phyloP scores from a whole-genome alignment of 2,888 invertebrate genomes.

The Dasysyrphus tricinctus region DNA sequence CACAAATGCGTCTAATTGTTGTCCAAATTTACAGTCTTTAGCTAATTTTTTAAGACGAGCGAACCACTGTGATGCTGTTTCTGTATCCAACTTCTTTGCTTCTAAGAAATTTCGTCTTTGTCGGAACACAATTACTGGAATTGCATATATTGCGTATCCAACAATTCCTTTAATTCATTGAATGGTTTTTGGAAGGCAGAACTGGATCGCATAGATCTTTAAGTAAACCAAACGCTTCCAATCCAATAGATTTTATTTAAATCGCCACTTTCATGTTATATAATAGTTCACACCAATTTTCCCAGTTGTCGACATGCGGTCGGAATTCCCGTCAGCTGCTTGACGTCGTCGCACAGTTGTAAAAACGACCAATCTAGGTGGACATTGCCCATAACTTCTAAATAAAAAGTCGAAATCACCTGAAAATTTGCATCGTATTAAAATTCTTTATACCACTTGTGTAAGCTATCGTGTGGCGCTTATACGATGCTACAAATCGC shows the following conservation, averaged over 20 bases:
- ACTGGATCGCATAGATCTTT: not conserved
- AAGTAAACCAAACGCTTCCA: not conserved
- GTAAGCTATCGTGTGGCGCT: no score
- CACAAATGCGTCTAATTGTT: slow-evolving; percentile 6
- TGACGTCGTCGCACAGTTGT: no score
- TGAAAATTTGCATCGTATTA: no score
- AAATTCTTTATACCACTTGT: no score
- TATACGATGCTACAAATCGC: no score
- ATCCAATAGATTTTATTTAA: not conserved
- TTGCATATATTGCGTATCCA: slow-evolving; percentile 3
- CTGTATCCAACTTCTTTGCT: no score
- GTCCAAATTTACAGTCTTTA: slow-evolving; percentile 10
- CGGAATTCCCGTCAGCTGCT: not conserved
- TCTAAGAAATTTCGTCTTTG: slow-evolving; percentile 25
- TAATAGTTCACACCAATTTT: slow-evolving; percentile 30
- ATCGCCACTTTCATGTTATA: slow-evolving; percentile 3
- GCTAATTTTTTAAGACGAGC: slow-evolving; percentile 18
- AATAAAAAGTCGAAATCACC: no score
- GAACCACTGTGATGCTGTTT: no score
- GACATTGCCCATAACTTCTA: no score
- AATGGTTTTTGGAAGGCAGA: not conserved
- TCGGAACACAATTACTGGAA: not conserved
- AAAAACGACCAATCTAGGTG: no score
- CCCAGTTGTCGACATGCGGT: slow-evolving; percentile 12
- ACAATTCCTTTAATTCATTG: not conserved